Evolutionary conservation across 37 sponge, comb jelly and placozoan species (phyloP).

Genomic region (Aplysina aerophoba): DNA sequence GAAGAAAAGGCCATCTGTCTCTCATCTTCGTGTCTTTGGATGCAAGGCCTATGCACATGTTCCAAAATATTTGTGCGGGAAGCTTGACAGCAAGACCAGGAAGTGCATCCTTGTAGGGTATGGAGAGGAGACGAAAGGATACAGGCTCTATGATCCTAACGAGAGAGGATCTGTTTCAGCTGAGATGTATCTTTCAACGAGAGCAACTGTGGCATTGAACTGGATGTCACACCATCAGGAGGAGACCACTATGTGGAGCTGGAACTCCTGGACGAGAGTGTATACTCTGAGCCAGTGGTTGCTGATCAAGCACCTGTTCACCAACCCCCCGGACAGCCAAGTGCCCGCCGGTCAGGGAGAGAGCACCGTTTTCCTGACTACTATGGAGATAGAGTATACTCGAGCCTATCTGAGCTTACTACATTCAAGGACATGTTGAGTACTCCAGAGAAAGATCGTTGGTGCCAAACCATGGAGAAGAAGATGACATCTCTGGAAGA

Average conservation of each 20-base stretch:
- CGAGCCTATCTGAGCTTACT: slow-evolving; percentile 1
- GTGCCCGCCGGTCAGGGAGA: slow-evolving; percentile 11
- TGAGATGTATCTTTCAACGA: slow-evolving; percentile 64
- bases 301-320: not conserved
- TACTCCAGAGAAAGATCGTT: slow-evolving; percentile 30
- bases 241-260: not conserved
- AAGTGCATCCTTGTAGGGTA: slow-evolving; percentile 45
- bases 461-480: slow-evolving; percentile 55
- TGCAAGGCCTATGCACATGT: slow-evolving; percentile 40
- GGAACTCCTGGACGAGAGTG: not conserved
- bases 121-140: slow-evolving; percentile 35
- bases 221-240: not conserved
- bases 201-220: slow-evolving; percentile 13
- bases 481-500: slow-evolving; percentile 55
- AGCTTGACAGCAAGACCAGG: slow-evolving; percentile 30
- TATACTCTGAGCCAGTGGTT: not conserved
- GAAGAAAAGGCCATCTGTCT: slow-evolving; percentile 27
- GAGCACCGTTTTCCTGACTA: slow-evolving; percentile 33
- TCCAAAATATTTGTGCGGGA: slow-evolving; percentile 46
- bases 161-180: slow-evolving; percentile 44
- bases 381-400: slow-evolving; percentile 21
- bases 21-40: slow-evolving; percentile 45
- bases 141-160: slow-evolving; percentile 45
- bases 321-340: no score
- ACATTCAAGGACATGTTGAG: slow-evolving; percentile 33